Evolutionary conservation across 2,797 vertebrate species (phyloP).

Genomic region (Silurus aristotelis): DNA sequence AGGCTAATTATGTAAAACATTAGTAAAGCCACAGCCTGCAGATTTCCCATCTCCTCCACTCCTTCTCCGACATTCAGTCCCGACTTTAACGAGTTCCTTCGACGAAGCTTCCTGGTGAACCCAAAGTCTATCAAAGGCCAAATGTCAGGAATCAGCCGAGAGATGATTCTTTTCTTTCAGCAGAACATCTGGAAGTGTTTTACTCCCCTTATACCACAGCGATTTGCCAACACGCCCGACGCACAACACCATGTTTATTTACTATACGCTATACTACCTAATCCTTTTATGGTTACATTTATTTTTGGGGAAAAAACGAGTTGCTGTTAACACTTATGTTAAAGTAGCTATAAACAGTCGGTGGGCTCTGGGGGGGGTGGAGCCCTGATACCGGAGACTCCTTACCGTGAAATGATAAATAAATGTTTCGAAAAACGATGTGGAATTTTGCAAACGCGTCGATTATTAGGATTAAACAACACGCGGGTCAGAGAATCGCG

Average conservation of each 20-base stretch:
- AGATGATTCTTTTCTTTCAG: not conserved
- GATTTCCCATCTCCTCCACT: conserved; percentile 46
- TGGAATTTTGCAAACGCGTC: too few species aligned
- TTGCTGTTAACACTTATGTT: not conserved
- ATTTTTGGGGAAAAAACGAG: not conserved
- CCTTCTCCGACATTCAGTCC: conserved; percentile 35
- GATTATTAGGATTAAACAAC: too few species aligned
- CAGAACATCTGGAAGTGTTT: not conserved
- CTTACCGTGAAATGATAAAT: not conserved
- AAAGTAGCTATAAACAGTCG: not conserved
- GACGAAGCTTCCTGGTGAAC: conserved; percentile 28
- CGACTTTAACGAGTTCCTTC: conserved; percentile 50
- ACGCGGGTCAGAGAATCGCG: too few species aligned
- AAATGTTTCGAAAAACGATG: too few species aligned
- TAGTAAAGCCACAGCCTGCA: conserved; percentile 50
- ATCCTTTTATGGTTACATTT: not conserved
- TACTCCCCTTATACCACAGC: not conserved
- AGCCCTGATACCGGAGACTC: conserved; percentile 1
- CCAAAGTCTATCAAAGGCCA: not conserved
- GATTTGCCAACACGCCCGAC: not conserved
- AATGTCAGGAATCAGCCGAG: too few species aligned
- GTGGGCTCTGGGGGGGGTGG: too few species aligned
- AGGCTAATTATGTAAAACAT: conserved; percentile 65
- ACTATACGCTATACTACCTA: too few species aligned
- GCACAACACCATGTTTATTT: not conserved